Percentiles rank a stretch among this genome's conserved stretches.
Evolutionary conservation across 2,888 invertebrate species (phyloP).

Genomic region (Drosophila mimica): DNA sequence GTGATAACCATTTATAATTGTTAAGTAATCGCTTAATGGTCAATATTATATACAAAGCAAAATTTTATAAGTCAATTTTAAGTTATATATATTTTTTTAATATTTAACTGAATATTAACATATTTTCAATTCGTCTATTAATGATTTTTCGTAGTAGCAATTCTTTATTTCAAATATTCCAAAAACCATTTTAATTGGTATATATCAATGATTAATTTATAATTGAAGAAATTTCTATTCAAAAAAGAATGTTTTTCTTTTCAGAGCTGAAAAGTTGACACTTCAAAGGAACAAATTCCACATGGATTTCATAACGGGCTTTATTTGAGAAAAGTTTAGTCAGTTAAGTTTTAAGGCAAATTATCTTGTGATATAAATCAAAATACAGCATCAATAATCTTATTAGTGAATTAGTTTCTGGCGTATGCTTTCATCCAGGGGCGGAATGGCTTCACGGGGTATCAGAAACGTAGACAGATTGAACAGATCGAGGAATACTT

Average conservation of each 20-base stretch:
- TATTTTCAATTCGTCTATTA: not conserved
- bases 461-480: slow-evolving; percentile 98
- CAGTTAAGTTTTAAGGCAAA: not conserved
- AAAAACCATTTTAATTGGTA: no score
- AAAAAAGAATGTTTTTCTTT: not conserved
- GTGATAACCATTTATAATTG: not conserved
- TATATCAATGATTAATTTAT: not conserved
- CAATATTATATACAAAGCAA: not conserved
- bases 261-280: no score
- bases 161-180: not conserved
- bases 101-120: not conserved
- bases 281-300: not conserved
- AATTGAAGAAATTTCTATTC: not conserved
- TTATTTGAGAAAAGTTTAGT: not conserved
- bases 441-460: slow-evolving; percentile 95
- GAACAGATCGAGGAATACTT: slow-evolving; percentile 98
- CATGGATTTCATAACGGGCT: not conserved
- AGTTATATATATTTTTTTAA: not conserved
- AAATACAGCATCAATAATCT: not conserved
- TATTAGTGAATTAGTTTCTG: slow-evolving; percentile 75
- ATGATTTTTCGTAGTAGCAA: not conserved
- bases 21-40: not conserved
- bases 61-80: not conserved
- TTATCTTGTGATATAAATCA: not conserved
- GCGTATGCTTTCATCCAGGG: slow-evolving; percentile 91